Evolutionary conservation across 1,140 invertebrate genomes (phyloP).

Genomic region (Limonius californicus): DNA sequence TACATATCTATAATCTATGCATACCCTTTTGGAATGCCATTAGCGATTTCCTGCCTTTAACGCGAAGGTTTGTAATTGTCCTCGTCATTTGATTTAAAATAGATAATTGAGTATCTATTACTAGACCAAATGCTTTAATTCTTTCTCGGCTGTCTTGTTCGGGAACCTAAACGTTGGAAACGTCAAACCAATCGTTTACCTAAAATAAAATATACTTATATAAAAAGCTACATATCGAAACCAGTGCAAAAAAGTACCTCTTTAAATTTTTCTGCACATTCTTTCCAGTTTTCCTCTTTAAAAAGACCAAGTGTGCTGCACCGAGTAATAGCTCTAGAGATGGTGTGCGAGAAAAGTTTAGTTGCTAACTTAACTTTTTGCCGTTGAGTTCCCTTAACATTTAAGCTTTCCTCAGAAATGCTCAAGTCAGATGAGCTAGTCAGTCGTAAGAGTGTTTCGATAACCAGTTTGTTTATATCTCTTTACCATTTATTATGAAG

Average conservation of each 20-base stretch:
- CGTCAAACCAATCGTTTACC: slow-evolving; percentile 20
- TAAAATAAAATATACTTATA: not conserved
- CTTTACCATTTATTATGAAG: slow-evolving; percentile 19
- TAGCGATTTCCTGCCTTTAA: not conserved
- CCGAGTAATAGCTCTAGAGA: not conserved
- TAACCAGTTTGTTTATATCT: slow-evolving; percentile 20
- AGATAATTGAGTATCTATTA: not conserved
- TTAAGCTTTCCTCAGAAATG: slow-evolving; percentile 3
- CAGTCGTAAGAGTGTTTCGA: slow-evolving; percentile 6
- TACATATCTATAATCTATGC: not conserved
- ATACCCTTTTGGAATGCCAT: slow-evolving; percentile 19
- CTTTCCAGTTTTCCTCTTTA: not conserved
- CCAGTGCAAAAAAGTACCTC: not conserved
- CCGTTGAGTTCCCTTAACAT: slow-evolving; percentile 7
- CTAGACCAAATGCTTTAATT: slow-evolving; percentile 11
- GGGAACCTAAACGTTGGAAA: slow-evolving; percentile 1
- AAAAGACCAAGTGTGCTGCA: slow-evolving; percentile 4
- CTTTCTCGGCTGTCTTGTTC: not conserved
- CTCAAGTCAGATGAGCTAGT: slow-evolving; percentile 14
- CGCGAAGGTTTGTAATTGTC: not conserved
- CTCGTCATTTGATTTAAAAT: slow-evolving; percentile 15
- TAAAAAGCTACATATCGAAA: no score
- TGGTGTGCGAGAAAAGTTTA: slow-evolving; percentile 18
- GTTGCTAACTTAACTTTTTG: slow-evolving; percentile 16
- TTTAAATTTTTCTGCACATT: not conserved